These are phyloP conservation scores for Xylota segnis DNA, from an alignment of 2,888 invertebrate genomes.

Conservation along the genomic window DNA sequence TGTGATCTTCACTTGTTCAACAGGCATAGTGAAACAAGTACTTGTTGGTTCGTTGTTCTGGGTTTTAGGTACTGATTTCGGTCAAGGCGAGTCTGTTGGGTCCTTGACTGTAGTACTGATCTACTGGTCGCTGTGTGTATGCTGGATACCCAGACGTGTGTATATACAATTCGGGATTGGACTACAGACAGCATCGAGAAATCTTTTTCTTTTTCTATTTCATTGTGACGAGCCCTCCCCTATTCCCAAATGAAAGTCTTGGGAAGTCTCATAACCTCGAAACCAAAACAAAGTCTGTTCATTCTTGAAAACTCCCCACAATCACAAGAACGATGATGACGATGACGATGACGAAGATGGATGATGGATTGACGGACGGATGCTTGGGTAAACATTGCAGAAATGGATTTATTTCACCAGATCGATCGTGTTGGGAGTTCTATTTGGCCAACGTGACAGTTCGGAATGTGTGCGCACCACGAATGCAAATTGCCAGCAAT, in stretches of 20 bases:
- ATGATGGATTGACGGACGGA: conserved; percentile 71
- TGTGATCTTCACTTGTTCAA: no score
- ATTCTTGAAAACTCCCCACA: conserved; percentile 31
- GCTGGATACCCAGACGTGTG: conserved; percentile 19
- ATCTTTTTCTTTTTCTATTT: no score
- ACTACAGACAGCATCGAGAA: neutral
- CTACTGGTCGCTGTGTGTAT: conserved; percentile 5
- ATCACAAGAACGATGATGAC: no score
- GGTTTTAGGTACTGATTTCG: conserved; percentile 21
- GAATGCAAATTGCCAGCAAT: conserved; percentile 66
- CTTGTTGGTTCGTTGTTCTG: no score
- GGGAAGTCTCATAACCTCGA: no score
- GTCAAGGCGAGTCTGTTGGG: conserved; percentile 34
- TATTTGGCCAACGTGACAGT: conserved; percentile 68
- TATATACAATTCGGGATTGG: conserved; percentile 9
- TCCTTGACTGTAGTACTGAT: neutral
- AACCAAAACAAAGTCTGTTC: neutral
- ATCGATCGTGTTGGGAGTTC: conserved; percentile 71
- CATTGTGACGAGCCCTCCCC: no score
- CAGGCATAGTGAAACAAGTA: no score
- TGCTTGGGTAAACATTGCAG: conserved; percentile 62
- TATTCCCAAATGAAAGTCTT: no score
- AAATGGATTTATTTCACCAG: conserved; percentile 73
- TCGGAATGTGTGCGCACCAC: conserved; percentile 52
- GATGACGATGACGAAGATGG: neutral